phyloP scores from a whole-genome alignment of 1,140 invertebrate species.

The Drosophila mojavensis region DNA sequence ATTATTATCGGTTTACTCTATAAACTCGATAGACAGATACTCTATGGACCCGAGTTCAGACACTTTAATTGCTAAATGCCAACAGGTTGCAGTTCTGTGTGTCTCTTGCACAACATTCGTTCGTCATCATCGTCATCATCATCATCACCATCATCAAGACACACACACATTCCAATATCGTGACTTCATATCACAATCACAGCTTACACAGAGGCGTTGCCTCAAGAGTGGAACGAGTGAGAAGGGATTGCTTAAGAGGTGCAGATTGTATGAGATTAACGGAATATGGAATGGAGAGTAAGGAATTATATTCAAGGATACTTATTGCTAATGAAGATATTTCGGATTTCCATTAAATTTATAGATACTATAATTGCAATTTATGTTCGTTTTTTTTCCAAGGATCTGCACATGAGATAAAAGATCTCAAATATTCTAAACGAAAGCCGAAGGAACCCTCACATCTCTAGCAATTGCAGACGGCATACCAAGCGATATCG shows the following conservation, averaged over 20 bases:
- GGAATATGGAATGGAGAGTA: too few species aligned
- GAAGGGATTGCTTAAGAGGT: neutral
- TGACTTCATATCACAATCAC: slow-evolving; percentile 70
- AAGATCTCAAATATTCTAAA: too few species aligned
- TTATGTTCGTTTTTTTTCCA: too few species aligned
- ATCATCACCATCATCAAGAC: slow-evolving; percentile 50
- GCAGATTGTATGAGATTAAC: neutral
- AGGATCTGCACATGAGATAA: too few species aligned
- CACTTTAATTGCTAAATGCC: slow-evolving; percentile 50
- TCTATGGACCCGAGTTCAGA: slow-evolving; percentile 8
- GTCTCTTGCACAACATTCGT: slow-evolving; percentile 36
- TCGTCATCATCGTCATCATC: slow-evolving; percentile 59
- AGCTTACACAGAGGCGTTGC: slow-evolving; percentile 26
- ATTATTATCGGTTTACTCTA: slow-evolving; percentile 14
- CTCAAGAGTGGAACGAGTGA: neutral
- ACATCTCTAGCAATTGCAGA: too few species aligned
- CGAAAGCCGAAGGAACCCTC: too few species aligned
- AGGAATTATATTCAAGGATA: too few species aligned
- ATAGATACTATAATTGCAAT: too few species aligned
- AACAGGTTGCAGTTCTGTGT: slow-evolving; percentile 42
- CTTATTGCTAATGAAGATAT: too few species aligned
- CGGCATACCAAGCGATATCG: neutral
- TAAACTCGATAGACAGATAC: slow-evolving; percentile 9
- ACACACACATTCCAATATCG: slow-evolving; percentile 74
- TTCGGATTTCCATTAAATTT: too few species aligned